Evolutionary conservation across 2,113 vertebrate species (phyloP), one percentile per base, ranked within the genome.

Genomic region (Hippocampus zosterae): DNA sequence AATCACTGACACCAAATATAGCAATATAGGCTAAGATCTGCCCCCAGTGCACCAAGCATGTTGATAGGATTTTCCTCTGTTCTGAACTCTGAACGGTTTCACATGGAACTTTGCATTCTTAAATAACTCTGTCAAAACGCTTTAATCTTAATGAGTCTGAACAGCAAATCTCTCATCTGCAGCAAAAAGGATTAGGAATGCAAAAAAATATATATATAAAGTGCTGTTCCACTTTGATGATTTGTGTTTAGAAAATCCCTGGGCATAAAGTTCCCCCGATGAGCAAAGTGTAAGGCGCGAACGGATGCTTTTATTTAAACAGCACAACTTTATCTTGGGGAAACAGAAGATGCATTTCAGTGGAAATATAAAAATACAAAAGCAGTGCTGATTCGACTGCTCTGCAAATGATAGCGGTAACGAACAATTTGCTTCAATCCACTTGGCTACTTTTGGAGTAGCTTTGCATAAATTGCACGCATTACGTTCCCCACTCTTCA

Each of bases 61-160:
- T 86, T 87, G 84, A 81, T 85, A 85, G 88, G 91, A 91, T 91
- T 90, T 89, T 86, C 84, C 80, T 90, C 85, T 87, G 87, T 86
- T 88, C 79, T 89, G 81, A 87, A 90, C 86, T 88, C 85, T 73
- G 81, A 86, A 90, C 90, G 80, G 88, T 91, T 88, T 90, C 86
- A 84, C 70, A 89, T 86, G 88, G 85, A 91, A 91, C 90, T 92
- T 90, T 91, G 88, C 89, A 91, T 92, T 92, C 89, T 92, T 92
- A 91, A 90, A 92, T 90, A 92, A 90, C 90, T 91, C 88, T 75
- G 80, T 87, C 82, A 90, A 91, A 91, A 90, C 29, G 84, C 84
- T 91, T 89, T 91, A 93, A 92, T 93, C 92, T 92, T 93, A 93
- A 93, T 92, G 92, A 92, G 90, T 90, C 91, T 90, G 88, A 91